These are phyloP conservation scores for Erannis defoliaria DNA, from an alignment of 2,888 invertebrate genomes.

Conservation along the genomic window DNA sequence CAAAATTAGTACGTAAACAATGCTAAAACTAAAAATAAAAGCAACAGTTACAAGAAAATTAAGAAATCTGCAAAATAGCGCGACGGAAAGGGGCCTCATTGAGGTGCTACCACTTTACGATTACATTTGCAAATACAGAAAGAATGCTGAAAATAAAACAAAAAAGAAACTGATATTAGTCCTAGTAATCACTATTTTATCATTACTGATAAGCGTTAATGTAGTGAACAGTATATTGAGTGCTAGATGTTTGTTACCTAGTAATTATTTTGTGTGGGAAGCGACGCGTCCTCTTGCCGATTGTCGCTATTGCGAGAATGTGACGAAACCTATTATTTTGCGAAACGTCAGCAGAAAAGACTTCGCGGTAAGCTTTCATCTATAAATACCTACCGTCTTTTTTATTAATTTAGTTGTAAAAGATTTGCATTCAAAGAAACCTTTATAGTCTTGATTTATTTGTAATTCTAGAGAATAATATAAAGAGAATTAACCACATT, in stretches of 20 bases:
- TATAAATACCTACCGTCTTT: conserved; percentile 15
- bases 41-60: conserved; percentile 44
- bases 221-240: conserved; percentile 76
- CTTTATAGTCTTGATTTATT: background rate
- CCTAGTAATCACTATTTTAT: conserved; percentile 55
- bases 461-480: background rate
- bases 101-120: conserved; percentile 58
- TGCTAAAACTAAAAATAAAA: conserved; percentile 32
- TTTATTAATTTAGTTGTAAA: background rate
- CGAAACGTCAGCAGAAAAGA: conserved; percentile 89
- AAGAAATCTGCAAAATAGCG: conserved; percentile 62
- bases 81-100: conserved; percentile 63
- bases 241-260: conserved; percentile 92
- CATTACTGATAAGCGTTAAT: conserved; percentile 59
- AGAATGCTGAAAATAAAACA: conserved; percentile 51
- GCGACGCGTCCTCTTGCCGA: conserved; percentile 93
- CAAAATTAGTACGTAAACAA: conserved; percentile 19
- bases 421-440: background rate
- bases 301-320: conserved; percentile 91
- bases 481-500: too few species aligned
- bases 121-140: conserved; percentile 60
- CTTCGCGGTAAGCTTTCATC: conserved; percentile 83
- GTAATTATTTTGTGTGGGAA: conserved; percentile 95
- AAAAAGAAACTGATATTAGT: conserved; percentile 57
- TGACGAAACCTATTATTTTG: conserved; percentile 89